Conservation (phyloP, 2,797 vertebrate species). For the Gorsachius magnificus region DNA sequence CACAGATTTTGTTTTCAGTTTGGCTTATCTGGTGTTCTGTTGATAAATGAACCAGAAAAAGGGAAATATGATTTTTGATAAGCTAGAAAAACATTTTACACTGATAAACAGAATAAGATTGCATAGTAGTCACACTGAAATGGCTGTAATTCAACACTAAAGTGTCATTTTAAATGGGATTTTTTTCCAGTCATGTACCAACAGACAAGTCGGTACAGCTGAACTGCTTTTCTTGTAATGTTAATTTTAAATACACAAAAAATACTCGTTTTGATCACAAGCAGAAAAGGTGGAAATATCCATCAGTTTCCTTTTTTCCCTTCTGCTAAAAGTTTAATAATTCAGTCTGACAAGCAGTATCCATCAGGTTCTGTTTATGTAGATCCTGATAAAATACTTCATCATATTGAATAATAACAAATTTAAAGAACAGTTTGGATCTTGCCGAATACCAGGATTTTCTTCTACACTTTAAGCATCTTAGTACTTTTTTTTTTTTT, state of each 20-base stretch:
- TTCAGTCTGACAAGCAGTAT: neutral
- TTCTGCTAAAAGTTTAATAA: slow-evolving; percentile 15
- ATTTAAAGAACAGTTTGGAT: neutral
- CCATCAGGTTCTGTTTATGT: neutral
- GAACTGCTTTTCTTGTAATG: slow-evolving; percentile 1
- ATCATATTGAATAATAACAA: neutral
- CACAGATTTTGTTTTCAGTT: neutral
- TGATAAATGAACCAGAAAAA: slow-evolving; percentile 37
- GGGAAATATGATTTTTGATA: slow-evolving; percentile 21
- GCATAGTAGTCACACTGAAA: neutral
- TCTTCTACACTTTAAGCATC: neutral
- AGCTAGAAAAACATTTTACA: slow-evolving; percentile 30
- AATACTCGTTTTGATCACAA: neutral
- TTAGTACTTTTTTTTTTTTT: neutral
- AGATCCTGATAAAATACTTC: neutral
- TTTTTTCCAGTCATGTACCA: neutral
- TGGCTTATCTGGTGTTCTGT: neutral
- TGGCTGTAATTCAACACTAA: slow-evolving; percentile 3
- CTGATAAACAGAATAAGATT: slow-evolving; percentile 29
- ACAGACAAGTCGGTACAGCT: neutral
- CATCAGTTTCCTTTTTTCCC: neutral
- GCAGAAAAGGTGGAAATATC: neutral
- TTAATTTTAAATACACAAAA: slow-evolving; percentile 18
- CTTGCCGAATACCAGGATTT: neutral
- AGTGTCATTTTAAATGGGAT: slow-evolving; percentile 16